Percentiles rank a stretch among this genome's conserved stretches.
These are phyloP conservation scores for Lethenteron reissneri DNA, from an alignment of 2,113 vertebrate species.

Conservation along the genomic window DNA sequence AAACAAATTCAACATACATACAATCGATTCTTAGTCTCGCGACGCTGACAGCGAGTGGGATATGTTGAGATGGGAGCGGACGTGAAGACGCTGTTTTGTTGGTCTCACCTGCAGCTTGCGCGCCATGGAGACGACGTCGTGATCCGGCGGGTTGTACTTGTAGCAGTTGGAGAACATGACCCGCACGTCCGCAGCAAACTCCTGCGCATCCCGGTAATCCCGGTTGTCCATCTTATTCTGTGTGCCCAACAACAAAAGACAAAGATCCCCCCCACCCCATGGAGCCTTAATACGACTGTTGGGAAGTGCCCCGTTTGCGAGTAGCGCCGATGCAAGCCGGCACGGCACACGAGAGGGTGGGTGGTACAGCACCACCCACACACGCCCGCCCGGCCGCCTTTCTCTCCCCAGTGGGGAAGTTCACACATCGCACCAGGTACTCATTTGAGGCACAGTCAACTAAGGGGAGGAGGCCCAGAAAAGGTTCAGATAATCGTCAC, in stretches of 20 bases:
- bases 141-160: conserved; percentile 84
- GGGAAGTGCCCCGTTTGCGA: background rate
- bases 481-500: no score
- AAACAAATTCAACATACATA: no score
- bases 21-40: no score
- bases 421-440: no score
- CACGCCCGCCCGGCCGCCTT: background rate
- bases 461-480: no score
- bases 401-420: no score
- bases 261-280: conserved; percentile 8
- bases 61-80: no score
- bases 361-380: background rate
- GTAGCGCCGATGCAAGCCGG: background rate
- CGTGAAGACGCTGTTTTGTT: no score
- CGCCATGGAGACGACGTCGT: conserved; percentile 62
- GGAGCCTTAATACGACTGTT: no score
- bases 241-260: conserved; percentile 14
- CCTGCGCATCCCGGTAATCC: conserved; percentile 59
- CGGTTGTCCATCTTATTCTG: conserved; percentile 74
- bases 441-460: no score
- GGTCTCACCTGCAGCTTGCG: conserved; percentile 63
- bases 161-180: conserved; percentile 98
- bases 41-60: no score
- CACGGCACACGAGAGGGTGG: background rate
- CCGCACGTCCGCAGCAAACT: conserved; percentile 66